Base-by-base conservation (phyloP, 1,140 invertebrate species). In the Cataglyphis hispanica region DNA sequence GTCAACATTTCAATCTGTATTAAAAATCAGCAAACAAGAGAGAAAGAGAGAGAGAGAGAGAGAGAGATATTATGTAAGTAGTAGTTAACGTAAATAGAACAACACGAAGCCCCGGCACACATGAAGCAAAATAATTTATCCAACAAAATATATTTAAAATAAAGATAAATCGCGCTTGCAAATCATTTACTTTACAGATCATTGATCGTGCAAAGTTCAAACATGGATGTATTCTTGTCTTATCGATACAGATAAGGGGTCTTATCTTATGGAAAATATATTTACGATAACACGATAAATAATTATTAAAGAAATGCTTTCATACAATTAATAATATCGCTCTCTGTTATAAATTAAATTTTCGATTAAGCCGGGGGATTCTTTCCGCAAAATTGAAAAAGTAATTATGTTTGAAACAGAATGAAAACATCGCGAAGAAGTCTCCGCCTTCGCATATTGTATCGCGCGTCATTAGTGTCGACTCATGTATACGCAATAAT, bases 181-280 rank as follows among this genome's bases (percentile, higher is more conserved):
- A 64, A 31, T 53, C 22, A 66, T 80, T 69, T 69, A 19, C 13
- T 27, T 69, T 27, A 69, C 16, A 22, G 63, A 80, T 80, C 64
- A 56, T 69, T 11, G 64, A 69, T 69, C 13, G 64, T 58, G 63
- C 34, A 80, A 69, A 80, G 77, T 69, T 80, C 77, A 69, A 80
- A 56, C 22, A 56, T n/a, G 61, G 31, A 67, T 53, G 56, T 69
- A 80, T 69, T 56, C 50, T 40, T 40, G 46, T 58, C 6, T 69
- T 69, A 80, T 80, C 77, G 46, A 80, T 67, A 16, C 13, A 25
- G 46, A 80, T 40, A 40, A 80, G 43, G 2, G 31, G 1, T 22
- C n/a, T 43, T 67, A 69, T 69, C 19, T 80, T 56, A 56, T n/a
- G 5, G 13, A 56, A 40, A 80, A 69, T 56, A 56, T n/a, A 11